A percentile compares a stretch with the other conserved stretches of the same genome.
phyloP scores from a whole-genome alignment of 2,113 vertebrate species.

The Rhea americana region DNA sequence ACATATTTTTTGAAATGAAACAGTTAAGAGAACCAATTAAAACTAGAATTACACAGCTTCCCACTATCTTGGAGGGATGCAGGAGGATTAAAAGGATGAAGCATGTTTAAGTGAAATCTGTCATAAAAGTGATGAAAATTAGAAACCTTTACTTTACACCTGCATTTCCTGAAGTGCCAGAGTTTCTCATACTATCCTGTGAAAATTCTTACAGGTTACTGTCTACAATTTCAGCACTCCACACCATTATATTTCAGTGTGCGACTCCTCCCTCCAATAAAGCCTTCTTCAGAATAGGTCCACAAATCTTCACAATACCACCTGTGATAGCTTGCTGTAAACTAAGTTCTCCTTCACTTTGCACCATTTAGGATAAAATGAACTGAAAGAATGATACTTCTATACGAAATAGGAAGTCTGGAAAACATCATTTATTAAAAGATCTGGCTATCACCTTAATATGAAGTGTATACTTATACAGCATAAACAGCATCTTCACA shows the following conservation, averaged over 20 bases:
- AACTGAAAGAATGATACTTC: neutral
- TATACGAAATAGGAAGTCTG: conserved; percentile 12
- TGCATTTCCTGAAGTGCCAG: neutral
- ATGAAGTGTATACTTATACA: neutral
- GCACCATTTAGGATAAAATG: neutral
- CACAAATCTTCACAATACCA: neutral
- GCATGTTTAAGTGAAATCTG: neutral
- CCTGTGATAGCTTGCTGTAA: conserved; percentile 1
- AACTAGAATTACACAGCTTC: neutral
- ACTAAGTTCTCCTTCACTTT: neutral
- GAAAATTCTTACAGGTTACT: neutral
- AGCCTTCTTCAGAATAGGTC: neutral
- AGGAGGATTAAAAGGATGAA: neutral
- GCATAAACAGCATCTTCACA: conserved; percentile 14
- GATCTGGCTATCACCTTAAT: conserved; percentile 35
- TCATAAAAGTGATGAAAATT: neutral
- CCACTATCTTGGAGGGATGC: neutral
- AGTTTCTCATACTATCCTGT: neutral
- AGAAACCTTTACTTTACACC: neutral
- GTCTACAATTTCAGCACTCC: neutral
- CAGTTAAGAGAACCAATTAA: neutral
- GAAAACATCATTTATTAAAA: neutral
- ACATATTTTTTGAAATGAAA: neutral
- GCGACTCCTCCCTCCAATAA: neutral
- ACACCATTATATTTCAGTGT: neutral